Evolutionary conservation across 2,888 invertebrate genomes (phyloP).

Genomic region (Ecdyonurus torrentis): DNA sequence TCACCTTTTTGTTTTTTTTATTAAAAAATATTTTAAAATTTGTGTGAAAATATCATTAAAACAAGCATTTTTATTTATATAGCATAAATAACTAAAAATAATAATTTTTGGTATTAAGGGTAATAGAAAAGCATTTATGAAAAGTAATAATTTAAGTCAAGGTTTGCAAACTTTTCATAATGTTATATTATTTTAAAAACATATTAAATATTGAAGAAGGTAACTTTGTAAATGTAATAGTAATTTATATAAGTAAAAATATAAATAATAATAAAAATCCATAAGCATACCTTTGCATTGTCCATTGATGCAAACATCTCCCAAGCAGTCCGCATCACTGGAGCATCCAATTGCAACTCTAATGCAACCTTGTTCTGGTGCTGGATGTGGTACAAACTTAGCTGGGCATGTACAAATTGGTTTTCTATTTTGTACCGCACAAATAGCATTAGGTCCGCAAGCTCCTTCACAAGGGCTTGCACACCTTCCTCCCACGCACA

Average conservation of each 20-base stretch:
- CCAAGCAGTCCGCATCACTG: conserved; percentile 58
- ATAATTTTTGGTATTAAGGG: too few species aligned
- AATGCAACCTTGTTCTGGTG: conserved; percentile 48
- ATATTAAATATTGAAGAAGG: too few species aligned
- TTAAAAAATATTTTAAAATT: neutral
- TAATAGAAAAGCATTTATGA: too few species aligned
- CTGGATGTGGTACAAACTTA: conserved; percentile 52
- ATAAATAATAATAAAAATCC: neutral
- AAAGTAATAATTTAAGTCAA: too few species aligned
- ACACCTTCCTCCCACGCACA: conserved; percentile 54
- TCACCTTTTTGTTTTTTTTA: neutral
- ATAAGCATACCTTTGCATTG: conserved; percentile 47
- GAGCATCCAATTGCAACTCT: conserved; percentile 47
- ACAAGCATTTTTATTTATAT: too few species aligned
- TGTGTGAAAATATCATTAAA: too few species aligned
- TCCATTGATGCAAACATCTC: conserved; percentile 60
- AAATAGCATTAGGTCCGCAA: conserved; percentile 67
- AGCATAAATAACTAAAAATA: too few species aligned
- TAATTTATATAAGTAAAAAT: too few species aligned
- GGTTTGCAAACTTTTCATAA: too few species aligned
- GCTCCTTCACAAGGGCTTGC: conserved; percentile 65
- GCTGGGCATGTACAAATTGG: conserved; percentile 64
- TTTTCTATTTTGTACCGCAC: conserved; percentile 57
- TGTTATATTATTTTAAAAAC: too few species aligned
- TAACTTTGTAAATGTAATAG: too few species aligned